Percentiles rank a stretch among this genome's conserved stretches.
Conservation (phyloP, 2,797 vertebrate species). For the Cyprinella venusta region DNA sequence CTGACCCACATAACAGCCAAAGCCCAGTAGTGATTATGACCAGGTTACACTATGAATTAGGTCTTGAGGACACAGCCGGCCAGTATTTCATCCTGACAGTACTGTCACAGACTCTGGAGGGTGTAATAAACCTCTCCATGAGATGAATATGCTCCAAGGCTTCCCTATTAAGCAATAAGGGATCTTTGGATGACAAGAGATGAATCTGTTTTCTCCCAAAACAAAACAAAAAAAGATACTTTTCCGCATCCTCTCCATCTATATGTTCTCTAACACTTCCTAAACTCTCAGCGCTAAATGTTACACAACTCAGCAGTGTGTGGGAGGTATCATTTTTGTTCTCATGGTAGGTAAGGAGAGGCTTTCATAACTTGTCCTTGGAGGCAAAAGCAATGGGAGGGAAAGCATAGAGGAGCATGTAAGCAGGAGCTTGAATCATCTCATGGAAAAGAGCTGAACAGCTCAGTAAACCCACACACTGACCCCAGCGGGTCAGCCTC, state of each 20-base stretch:
- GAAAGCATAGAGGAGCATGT: conserved; percentile 57
- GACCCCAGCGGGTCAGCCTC: conserved; percentile 72
- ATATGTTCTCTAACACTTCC: conserved; percentile 62
- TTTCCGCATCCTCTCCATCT: conserved; percentile 44
- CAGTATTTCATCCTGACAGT: conserved; percentile 29
- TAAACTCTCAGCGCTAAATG: conserved; percentile 60
- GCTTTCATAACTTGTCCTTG: conserved; percentile 80
- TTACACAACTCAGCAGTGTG: conserved; percentile 77
- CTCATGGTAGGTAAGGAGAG: conserved; percentile 73
- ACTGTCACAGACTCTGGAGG: conserved; percentile 2
- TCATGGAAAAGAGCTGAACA: conserved; percentile 64
- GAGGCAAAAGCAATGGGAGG: conserved; percentile 56
- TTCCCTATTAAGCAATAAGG: background rate
- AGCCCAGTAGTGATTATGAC: conserved; percentile 29
- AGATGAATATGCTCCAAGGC: conserved; percentile 3
- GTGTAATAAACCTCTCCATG: conserved; percentile 17
- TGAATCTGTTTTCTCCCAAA: background rate
- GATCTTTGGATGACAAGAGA: conserved; percentile 3
- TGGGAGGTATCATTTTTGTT: conserved; percentile 75
- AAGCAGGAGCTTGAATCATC: conserved; percentile 78
- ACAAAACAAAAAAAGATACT: conserved; percentile 19
- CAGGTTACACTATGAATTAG: conserved; percentile 38
- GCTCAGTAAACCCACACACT: conserved; percentile 74
- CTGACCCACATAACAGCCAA: conserved; percentile 42
- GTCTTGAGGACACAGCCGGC: conserved; percentile 32